Evolutionary conservation across 35 echinoderm and acorn worm genomes (phyloP).

Genomic region (Anneissia japonica): DNA sequence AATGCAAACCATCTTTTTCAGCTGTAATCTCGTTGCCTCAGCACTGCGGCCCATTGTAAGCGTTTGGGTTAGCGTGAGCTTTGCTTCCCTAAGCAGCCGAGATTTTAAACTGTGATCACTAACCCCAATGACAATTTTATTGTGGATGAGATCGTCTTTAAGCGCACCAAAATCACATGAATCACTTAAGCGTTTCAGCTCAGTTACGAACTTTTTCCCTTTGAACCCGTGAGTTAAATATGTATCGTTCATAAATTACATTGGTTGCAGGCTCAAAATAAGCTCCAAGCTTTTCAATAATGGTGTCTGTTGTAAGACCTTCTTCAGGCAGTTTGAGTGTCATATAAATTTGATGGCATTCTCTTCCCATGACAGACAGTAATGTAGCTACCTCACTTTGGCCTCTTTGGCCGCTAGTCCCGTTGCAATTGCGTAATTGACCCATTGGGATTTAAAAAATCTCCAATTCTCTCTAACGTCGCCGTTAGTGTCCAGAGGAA

Average conservation of each 20-base stretch:
- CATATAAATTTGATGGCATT: background rate
- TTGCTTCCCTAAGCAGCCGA: background rate
- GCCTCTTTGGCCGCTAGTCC: background rate
- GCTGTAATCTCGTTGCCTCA: too few relatives aligned
- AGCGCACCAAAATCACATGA: constrained; percentile 3
- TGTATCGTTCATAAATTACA: background rate
- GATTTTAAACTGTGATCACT: background rate
- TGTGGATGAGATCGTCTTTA: background rate
- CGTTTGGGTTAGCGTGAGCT: background rate
- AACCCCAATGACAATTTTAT: background rate
- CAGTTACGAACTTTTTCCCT: background rate
- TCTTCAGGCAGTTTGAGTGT: background rate
- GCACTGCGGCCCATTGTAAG: background rate
- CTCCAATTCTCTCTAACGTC: background rate
- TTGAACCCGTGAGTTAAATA: background rate
- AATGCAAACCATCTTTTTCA: background rate
- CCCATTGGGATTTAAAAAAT: background rate
- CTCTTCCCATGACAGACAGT: too few relatives aligned
- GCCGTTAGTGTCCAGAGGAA: too few relatives aligned
- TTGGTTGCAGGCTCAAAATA: background rate
- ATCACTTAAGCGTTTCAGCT: background rate
- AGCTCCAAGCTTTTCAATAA: background rate
- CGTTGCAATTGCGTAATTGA: background rate
- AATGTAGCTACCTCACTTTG: too few relatives aligned
- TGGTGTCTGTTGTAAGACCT: background rate